Evolutionary conservation across 2,888 invertebrate genomes (phyloP).

Genomic region (Acleris cristana): DNA sequence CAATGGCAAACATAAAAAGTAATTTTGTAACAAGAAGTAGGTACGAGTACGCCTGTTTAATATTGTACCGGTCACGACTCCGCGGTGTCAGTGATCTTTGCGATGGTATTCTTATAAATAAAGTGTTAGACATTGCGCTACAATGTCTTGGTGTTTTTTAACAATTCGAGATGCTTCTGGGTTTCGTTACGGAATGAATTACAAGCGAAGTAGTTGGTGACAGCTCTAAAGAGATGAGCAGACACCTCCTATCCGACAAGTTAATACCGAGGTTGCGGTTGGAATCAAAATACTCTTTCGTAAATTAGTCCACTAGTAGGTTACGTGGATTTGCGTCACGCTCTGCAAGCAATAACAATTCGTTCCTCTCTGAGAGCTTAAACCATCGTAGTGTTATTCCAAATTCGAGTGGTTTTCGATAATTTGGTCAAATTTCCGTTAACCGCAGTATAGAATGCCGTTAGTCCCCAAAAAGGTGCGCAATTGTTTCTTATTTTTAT

Average conservation of each 20-base stretch:
- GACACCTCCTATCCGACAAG: not conserved
- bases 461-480: conserved; percentile 35
- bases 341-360: conserved; percentile 55
- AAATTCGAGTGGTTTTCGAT: conserved; percentile 68
- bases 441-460: conserved; percentile 42
- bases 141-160: conserved; percentile 21
- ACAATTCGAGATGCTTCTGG: conserved; percentile 16
- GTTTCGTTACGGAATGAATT: conserved; percentile 16
- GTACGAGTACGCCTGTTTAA: conserved; percentile 39
- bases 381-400: conserved; percentile 54
- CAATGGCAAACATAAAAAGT: conserved; percentile 27
- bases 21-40: conserved; percentile 39
- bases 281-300: not conserved
- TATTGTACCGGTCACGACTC: conserved; percentile 47
- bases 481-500: conserved; percentile 30
- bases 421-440: conserved; percentile 72
- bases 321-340: conserved; percentile 64
- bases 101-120: conserved; percentile 41
- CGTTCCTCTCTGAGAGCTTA: conserved; percentile 25
- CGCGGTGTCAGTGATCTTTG: conserved; percentile 46
- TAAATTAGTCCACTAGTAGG: conserved; percentile 28
- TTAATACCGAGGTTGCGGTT: not conserved
- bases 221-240: not conserved
- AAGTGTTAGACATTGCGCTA: conserved; percentile 33
- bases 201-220: not conserved